Base-by-base conservation (phyloP, 2,797 vertebrate genomes). In the Peromyscus aztecus region DNA sequence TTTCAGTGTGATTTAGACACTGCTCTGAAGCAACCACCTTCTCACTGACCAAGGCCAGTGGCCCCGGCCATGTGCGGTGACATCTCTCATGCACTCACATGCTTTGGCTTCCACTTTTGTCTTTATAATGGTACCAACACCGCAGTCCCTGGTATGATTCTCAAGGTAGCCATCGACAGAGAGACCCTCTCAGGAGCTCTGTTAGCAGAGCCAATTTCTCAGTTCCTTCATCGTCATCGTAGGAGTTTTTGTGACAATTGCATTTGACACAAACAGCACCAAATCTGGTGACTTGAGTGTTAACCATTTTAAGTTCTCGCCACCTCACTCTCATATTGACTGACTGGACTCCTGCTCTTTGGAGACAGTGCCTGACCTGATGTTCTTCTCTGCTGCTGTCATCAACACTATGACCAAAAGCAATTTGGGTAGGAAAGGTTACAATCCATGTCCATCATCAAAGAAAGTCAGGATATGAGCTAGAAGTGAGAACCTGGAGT, bases 171-270 rank as follows among this genome's bases (percentile, higher is more conserved):
- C 0, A 10, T 73, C 49, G 19, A 21, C 37, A 59, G 43, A n/a
- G 0, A 19, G 52, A 19, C 12, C 14, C 11, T 0, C 4, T 16
- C 0, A 76, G 52, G 49, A 1, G 0, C 16, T 23, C 63, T 49
- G 1, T 65, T 19, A 23, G 6, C 3, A 4, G 14, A 43, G 67
- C 12, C 29, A 11, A 31, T 7, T 40, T 21, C 46, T 81, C 90
- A 4, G 11, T 52, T 55, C 40, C 7, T 14, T 52, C 31, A 29
- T 6, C 4, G 8, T 19, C 61, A 40, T 16, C 57, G 34, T 13
- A n/a, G 84, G n/a, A 71, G 21, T 65, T 59, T 34, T 2, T 61
- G 8, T 37, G 11, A 46, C 0, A 19, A 52, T 16, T 16, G 43
- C 55, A n/a, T 24, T 86, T 24, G 29, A 69, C 37, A 34, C 57